phyloP scores from a whole-genome alignment of 2,113 vertebrate genomes.

The Fulica atra region DNA sequence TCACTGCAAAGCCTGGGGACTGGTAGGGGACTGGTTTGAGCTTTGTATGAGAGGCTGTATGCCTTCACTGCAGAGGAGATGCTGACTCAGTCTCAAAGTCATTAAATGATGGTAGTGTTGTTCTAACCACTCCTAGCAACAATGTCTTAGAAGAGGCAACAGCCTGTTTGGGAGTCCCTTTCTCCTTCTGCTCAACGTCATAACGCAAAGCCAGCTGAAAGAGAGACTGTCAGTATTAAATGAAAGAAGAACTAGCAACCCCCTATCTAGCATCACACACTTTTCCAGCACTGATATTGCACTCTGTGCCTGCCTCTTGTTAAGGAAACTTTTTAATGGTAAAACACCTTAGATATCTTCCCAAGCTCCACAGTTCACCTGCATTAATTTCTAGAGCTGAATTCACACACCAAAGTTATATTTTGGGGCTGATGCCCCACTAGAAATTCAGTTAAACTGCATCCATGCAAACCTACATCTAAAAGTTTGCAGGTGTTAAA shows the following conservation, averaged over 20 bases:
- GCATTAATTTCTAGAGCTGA: not conserved
- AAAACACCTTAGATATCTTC: not conserved
- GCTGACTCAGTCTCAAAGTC: not conserved
- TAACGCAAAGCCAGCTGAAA: not conserved
- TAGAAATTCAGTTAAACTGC: not conserved
- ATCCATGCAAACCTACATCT: not conserved
- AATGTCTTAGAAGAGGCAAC: not conserved
- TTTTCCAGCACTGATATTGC: not conserved
- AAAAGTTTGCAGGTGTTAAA: not conserved
- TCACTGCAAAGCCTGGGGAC: not conserved
- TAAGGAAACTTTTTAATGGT: not conserved
- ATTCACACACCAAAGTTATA: not conserved
- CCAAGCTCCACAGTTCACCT: not conserved
- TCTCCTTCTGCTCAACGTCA: not conserved
- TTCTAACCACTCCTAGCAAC: not conserved
- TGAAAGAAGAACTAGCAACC: not conserved
- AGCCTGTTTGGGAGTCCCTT: not conserved
- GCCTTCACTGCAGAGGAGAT: not conserved
- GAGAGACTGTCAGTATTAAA: not conserved
- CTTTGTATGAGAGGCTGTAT: not conserved
- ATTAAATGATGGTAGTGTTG: not conserved
- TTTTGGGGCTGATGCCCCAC: not conserved
- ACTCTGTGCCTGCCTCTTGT: not conserved
- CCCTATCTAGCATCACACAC: not conserved
- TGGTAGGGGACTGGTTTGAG: not conserved